These are phyloP conservation scores for Fissipunctia ypsillon DNA, from an alignment of 2,888 invertebrate species.

Conservation along the genomic window DNA sequence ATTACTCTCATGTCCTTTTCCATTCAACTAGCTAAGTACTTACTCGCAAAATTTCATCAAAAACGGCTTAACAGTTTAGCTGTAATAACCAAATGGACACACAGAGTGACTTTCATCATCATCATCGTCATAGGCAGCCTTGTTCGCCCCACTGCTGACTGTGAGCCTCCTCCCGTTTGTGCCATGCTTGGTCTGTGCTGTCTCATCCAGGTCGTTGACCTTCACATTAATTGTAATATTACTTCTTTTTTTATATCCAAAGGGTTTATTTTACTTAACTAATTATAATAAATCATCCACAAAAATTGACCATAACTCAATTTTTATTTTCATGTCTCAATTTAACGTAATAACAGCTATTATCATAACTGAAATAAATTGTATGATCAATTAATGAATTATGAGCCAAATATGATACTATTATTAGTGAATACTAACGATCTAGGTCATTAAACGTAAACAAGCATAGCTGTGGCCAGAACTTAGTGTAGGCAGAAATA, in stretches of 20 bases:
- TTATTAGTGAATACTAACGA: conserved; percentile 39
- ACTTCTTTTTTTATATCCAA: not conserved
- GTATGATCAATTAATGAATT: conserved; percentile 32
- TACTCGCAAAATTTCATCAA: not conserved
- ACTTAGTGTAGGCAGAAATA: not conserved
- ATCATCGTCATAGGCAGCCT: not conserved
- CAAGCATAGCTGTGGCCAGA: not conserved
- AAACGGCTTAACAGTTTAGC: not conserved
- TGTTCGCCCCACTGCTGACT: not conserved
- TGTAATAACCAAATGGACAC: not conserved
- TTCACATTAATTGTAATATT: not conserved
- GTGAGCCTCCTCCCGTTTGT: no score
- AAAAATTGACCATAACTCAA: conserved; percentile 18
- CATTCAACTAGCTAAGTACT: no score
- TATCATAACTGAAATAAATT: conserved; percentile 38
- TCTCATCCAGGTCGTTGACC: not conserved
- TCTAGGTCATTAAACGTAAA: not conserved
- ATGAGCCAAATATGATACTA: conserved; percentile 38
- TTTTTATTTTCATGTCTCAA: conserved; percentile 26
- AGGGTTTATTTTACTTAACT: not conserved
- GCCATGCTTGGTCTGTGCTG: not conserved
- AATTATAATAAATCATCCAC: conserved; percentile 16
- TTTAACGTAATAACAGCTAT: conserved; percentile 32
- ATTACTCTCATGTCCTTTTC: no score
- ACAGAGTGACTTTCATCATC: not conserved